A percentile compares a stretch with the other conserved stretches of the same genome.
phyloP scores from a whole-genome alignment of 1,140 invertebrate species.

The Temnothorax curvispinosus region DNA sequence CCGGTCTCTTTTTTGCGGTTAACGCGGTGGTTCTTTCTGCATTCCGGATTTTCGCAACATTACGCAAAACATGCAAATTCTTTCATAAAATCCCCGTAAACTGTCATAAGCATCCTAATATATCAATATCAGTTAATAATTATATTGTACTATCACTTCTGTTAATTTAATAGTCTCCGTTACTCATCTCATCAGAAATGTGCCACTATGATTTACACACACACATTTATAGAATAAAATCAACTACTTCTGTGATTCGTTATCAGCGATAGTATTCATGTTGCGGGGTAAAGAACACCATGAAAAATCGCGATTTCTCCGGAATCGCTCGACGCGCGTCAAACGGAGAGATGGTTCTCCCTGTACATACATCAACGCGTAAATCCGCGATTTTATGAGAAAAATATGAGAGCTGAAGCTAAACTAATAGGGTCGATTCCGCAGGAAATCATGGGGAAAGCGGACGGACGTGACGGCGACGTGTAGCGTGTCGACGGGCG shows the following conservation, averaged over 20 bases:
- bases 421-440: constrained; percentile 52
- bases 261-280: background rate
- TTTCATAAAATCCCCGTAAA: background rate
- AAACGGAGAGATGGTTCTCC: background rate
- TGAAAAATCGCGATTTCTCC: constrained; percentile 36
- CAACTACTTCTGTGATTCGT: background rate
- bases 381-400: constrained; percentile 36
- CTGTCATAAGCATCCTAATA: background rate
- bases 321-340: background rate
- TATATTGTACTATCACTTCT: background rate
- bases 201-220: background rate
- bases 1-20: background rate
- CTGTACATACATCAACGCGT: background rate
- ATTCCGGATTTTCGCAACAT: constrained; percentile 1
- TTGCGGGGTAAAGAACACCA: background rate
- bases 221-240: constrained; percentile 15
- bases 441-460: constrained; percentile 65
- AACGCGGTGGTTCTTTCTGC: background rate
- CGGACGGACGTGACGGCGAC: constrained; percentile 43
- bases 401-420: constrained; percentile 54
- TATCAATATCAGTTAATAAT: background rate
- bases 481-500: constrained; percentile 54
- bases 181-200: background rate
- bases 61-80: constrained; percentile 3
- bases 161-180: background rate